A percentile compares a stretch with the other conserved stretches of the same genome.
These are phyloP conservation scores for Athetis lepigone DNA, from an alignment of 2,888 invertebrate genomes.

Conservation along the genomic window DNA sequence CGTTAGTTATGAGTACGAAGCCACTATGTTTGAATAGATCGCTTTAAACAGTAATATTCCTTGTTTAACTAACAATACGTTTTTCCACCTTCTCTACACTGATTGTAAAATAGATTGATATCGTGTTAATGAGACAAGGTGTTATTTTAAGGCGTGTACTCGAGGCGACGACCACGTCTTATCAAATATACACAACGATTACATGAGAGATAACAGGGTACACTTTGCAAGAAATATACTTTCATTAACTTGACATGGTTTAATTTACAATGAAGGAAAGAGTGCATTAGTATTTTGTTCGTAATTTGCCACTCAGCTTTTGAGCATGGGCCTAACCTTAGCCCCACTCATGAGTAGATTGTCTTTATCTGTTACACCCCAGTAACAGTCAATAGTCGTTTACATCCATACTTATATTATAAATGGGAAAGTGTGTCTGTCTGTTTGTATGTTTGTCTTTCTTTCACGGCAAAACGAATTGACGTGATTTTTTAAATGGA, in stretches of 20 bases:
- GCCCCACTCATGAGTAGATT: no score
- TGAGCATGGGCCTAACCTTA: no score
- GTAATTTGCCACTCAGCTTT: no score
- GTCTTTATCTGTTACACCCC: no score
- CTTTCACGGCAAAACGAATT: no score
- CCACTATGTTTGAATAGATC: constrained; percentile 26
- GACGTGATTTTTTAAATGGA: no score
- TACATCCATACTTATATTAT: no score
- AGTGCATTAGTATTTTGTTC: no score
- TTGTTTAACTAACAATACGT: constrained; percentile 35
- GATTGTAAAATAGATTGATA: constrained; percentile 26
- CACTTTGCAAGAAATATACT: constrained; percentile 41
- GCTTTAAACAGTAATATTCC: constrained; percentile 19
- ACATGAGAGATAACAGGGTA: constrained; percentile 52
- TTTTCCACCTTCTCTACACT: constrained; percentile 22
- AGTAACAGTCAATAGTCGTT: no score
- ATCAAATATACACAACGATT: constrained; percentile 60
- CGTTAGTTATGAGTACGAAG: constrained; percentile 27
- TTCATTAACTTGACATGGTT: constrained; percentile 37
- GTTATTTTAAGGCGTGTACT: constrained; percentile 49
- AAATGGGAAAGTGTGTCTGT: no score
- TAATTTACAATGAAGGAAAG: constrained; percentile 17
- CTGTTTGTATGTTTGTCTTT: no score
- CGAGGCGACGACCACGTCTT: constrained; percentile 41
- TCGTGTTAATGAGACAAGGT: constrained; percentile 43